These are phyloP conservation scores for Entomobrya proxima DNA, from an alignment of 2,888 invertebrate genomes.

Conservation along the genomic window DNA sequence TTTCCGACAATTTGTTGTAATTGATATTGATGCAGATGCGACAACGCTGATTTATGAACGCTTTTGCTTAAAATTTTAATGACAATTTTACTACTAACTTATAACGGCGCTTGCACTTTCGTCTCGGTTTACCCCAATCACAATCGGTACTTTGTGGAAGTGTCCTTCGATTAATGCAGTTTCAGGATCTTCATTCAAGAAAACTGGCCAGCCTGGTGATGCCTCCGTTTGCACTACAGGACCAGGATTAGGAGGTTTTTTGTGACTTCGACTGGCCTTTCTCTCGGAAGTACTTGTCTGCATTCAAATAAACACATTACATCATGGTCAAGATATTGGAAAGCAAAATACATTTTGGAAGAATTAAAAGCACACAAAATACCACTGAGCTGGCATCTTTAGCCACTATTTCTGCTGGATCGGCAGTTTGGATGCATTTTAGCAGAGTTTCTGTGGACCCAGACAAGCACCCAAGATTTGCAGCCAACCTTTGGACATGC, in stretches of 20 bases:
- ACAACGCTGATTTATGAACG: too few species aligned
- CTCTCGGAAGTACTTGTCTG: constrained; percentile 60
- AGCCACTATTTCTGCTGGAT: constrained; percentile 68
- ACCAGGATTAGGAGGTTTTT: constrained; percentile 72
- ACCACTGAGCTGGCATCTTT: constrained; percentile 67
- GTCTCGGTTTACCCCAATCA: constrained; percentile 70
- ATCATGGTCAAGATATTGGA: not conserved
- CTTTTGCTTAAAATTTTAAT: too few species aligned
- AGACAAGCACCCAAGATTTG: constrained; percentile 69
- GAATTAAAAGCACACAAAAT: too few species aligned
- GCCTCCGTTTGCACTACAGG: constrained; percentile 69
- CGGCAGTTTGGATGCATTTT: constrained; percentile 68
- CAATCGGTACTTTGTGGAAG: constrained; percentile 69
- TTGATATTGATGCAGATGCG: too few species aligned
- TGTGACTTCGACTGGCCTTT: constrained; percentile 69
- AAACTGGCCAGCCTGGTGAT: constrained; percentile 65
- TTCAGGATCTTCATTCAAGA: constrained; percentile 66
- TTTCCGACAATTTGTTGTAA: too few species aligned
- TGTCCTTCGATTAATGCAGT: constrained; percentile 61
- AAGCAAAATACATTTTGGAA: not conserved
- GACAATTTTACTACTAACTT: constrained; percentile 65
- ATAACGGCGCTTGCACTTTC: constrained; percentile 71
- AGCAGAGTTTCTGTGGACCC: constrained; percentile 67
- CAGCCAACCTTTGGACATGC: constrained; percentile 69
- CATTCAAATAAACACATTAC: not conserved